phyloP scores from a whole-genome alignment of 1,140 invertebrate species.

The Eueides isabella region DNA sequence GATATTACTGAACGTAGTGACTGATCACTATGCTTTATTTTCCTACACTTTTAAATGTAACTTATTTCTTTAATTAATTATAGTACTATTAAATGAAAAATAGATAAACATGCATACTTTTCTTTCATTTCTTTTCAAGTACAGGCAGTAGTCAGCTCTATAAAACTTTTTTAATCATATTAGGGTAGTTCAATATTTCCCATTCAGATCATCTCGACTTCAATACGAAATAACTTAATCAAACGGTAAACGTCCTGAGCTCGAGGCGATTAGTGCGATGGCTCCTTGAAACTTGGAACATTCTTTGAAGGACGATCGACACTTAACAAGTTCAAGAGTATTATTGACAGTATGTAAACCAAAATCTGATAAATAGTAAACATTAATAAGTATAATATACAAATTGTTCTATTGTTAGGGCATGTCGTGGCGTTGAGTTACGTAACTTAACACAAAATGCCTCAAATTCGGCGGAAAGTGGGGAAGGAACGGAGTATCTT shows the following conservation, averaged over 20 bases:
- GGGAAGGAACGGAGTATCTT: no score
- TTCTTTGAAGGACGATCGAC: conserved; percentile 12
- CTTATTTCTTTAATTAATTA: no score
- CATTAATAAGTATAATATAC: background rate
- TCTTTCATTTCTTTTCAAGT: background rate
- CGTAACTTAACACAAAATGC: no score
- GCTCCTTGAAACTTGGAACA: conserved; percentile 18
- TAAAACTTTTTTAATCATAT: background rate
- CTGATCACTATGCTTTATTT: no score
- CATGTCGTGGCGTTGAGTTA: no score
- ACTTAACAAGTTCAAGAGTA: conserved; percentile 8
- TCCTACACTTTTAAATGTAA: no score
- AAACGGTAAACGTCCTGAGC: conserved; percentile 4
- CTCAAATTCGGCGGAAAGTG: no score
- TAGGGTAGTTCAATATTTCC: background rate
- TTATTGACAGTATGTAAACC: conserved; percentile 13
- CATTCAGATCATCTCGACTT: background rate
- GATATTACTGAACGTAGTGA: no score
- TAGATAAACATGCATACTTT: background rate
- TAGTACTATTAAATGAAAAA: no score
- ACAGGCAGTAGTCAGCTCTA: background rate
- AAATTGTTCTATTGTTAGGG: background rate
- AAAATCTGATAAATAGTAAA: background rate
- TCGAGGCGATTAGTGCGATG: conserved; percentile 20
- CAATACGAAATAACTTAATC: conserved; percentile 14